phyloP scores from a whole-genome alignment of 1,140 invertebrate genomes.

The Lerema accius region DNA sequence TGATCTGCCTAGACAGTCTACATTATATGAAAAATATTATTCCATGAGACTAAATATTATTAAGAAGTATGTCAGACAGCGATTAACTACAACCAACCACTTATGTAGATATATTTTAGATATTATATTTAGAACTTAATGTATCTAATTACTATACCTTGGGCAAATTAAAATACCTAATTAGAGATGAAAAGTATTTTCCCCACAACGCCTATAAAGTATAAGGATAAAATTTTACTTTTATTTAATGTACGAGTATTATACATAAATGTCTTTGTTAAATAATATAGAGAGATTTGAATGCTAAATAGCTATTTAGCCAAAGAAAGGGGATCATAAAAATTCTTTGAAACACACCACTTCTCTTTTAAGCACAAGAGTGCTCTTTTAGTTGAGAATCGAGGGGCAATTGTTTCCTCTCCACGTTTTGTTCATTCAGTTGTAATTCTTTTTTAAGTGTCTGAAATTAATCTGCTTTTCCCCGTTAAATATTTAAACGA shows the following conservation, averaged over 20 bases:
- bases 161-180: no score
- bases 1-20: background rate
- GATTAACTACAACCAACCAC: no score
- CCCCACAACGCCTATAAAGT: no score
- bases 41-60: no score
- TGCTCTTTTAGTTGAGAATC: conserved; percentile 5
- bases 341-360: conserved; percentile 1
- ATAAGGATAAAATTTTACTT: background rate
- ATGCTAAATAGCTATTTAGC: conserved; percentile 9
- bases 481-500: no score
- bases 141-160: no score
- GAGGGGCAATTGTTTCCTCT: background rate
- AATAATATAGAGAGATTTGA: background rate
- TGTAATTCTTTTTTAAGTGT: no score
- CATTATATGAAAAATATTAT: conserved; percentile 3
- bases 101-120: no score
- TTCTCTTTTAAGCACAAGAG: conserved; percentile 10
- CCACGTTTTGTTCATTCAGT: background rate
- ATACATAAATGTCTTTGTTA: background rate
- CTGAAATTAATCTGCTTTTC: no score
- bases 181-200: no score
- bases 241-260: background rate
- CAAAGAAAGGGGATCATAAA: conserved; percentile 1
- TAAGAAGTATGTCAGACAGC: no score
- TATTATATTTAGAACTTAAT: no score